phyloP scores from a whole-genome alignment of 2,888 invertebrate genomes.

The Tolmerus cingulatus region DNA sequence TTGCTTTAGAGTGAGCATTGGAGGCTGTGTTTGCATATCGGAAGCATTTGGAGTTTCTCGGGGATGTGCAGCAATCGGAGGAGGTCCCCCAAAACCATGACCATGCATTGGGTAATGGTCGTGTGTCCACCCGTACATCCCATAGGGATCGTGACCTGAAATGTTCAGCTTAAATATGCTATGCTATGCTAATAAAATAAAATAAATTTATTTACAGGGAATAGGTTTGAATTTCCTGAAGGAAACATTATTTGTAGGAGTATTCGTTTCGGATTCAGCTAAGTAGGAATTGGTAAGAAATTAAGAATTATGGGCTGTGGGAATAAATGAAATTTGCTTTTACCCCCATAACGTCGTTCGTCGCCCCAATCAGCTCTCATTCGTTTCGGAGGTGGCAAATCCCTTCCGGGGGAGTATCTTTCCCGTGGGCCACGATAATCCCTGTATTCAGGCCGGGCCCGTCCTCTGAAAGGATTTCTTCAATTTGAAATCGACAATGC shows the following conservation, averaged over 20 bases:
- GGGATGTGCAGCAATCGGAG: conserved; percentile 51
- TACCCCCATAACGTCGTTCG: conserved; percentile 64
- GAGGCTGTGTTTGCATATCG: conserved; percentile 79
- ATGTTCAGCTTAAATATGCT: background rate
- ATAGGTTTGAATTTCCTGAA: background rate
- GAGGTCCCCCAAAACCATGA: conserved; percentile 55
- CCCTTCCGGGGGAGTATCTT: conserved; percentile 79
- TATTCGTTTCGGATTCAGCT: background rate
- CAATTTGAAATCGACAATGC: conserved; percentile 26
- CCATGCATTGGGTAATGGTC: conserved; percentile 61
- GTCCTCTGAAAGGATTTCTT: conserved; percentile 67
- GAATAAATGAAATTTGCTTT: background rate
- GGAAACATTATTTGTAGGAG: background rate
- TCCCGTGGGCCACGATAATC: conserved; percentile 79
- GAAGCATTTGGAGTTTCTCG: conserved; percentile 55
- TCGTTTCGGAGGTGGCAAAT: conserved; percentile 79
- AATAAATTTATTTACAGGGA: background rate
- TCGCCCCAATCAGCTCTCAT: conserved; percentile 79
- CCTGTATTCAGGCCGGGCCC: conserved; percentile 76
- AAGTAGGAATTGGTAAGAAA: background rate
- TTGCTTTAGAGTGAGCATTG: conserved; percentile 97
- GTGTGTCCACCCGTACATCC: conserved; percentile 60
- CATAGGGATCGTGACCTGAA: conserved; percentile 61
- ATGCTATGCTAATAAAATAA: background rate
- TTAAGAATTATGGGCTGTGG: background rate